Conservation (phyloP, 2,888 invertebrate genomes). For the Lypha dubia region DNA sequence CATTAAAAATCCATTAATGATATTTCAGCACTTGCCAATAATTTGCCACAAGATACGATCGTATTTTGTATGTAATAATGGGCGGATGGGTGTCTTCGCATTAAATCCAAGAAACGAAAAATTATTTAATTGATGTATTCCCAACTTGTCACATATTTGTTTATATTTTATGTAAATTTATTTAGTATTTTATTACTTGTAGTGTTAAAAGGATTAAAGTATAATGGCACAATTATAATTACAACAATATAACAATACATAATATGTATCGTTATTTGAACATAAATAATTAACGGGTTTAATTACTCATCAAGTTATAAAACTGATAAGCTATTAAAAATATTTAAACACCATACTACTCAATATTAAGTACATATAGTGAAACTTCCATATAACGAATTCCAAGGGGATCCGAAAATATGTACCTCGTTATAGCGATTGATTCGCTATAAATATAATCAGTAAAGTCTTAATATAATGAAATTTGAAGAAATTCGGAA, state of each 20-base stretch:
- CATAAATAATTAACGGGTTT: constrained; percentile 63
- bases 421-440: too few species aligned
- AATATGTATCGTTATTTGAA: constrained; percentile 42
- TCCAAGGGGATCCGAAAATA: too few species aligned
- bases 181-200: not conserved
- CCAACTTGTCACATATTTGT: not conserved
- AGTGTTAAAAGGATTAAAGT: not conserved
- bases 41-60: not conserved
- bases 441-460: too few species aligned
- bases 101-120: not conserved
- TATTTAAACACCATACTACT: constrained; percentile 33
- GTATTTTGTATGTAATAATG: not conserved
- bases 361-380: too few species aligned
- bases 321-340: constrained; percentile 65
- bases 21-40: constrained; percentile 11
- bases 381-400: too few species aligned
- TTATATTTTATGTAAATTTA: not conserved
- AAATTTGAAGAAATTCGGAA: too few species aligned
- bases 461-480: too few species aligned
- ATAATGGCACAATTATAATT: constrained; percentile 10
- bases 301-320: constrained; percentile 68
- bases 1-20: constrained; percentile 23
- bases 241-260: constrained; percentile 16
- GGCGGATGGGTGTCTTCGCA: not conserved
- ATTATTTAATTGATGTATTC: not conserved